Conservation (phyloP, 2,888 invertebrate species). For the Rhorus exstirpatorius region DNA sequence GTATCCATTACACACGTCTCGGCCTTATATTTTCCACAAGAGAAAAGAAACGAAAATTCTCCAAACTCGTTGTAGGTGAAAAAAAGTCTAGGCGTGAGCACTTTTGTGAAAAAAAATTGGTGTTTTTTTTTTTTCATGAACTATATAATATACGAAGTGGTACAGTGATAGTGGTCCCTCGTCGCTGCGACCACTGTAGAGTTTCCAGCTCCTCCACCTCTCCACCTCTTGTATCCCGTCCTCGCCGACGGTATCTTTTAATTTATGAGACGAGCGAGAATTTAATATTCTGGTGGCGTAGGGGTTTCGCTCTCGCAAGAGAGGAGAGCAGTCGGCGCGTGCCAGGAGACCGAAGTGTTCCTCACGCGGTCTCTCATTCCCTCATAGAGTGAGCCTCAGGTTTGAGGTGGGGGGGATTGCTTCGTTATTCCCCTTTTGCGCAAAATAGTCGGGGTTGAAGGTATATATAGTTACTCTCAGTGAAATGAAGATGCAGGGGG, state of each 20-base stretch:
- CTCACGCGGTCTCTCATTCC: constrained; percentile 60
- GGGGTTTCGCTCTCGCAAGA: constrained; percentile 75
- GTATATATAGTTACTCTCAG: constrained; percentile 26
- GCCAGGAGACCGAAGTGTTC: constrained; percentile 65
- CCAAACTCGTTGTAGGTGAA: constrained; percentile 19
- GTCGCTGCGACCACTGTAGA: constrained; percentile 30
- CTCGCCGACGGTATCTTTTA: constrained; percentile 82
- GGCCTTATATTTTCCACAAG: not conserved
- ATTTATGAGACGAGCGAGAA: constrained; percentile 84
- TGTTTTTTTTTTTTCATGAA: constrained; percentile 18
- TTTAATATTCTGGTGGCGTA: constrained; percentile 84
- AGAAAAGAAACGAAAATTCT: constrained; percentile 11
- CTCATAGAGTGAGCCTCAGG: constrained; percentile 44
- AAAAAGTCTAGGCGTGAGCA: constrained; percentile 30
- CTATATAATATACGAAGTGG: constrained; percentile 39
- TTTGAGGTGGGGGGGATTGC: not conserved
- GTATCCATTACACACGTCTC: not conserved
- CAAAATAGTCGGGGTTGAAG: not conserved
- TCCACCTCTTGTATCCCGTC: constrained; percentile 33
- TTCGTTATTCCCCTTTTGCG: not conserved
- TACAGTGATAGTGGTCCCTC: constrained; percentile 60
- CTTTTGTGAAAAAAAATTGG: constrained; percentile 6
- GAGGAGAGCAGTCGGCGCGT: constrained; percentile 68
- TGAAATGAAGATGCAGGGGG: constrained; percentile 20
- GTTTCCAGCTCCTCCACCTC: constrained; percentile 25